Evolutionary conservation across 2,888 invertebrate genomes (phyloP).

Genomic region (Phragmatobia fuliginosa): DNA sequence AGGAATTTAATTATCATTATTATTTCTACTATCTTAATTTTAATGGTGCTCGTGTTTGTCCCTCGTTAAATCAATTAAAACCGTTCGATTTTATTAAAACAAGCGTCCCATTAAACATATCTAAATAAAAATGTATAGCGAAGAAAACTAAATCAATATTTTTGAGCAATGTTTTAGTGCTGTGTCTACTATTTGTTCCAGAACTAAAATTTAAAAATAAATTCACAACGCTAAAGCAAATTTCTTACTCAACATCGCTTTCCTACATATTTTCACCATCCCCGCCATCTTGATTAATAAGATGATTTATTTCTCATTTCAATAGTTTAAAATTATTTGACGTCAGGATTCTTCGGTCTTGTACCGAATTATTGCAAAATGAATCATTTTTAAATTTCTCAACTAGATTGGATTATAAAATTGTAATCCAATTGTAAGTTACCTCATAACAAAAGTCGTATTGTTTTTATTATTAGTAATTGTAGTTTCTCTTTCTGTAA

Average conservation of each 20-base stretch:
- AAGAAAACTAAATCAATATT: slow-evolving; percentile 58
- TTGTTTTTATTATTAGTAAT: background rate
- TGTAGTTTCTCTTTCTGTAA: background rate
- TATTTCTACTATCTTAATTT: slow-evolving; percentile 38
- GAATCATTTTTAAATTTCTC: background rate
- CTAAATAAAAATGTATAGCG: slow-evolving; percentile 61
- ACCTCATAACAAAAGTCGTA: background rate
- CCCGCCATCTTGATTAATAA: slow-evolving; percentile 26
- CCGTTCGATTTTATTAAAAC: slow-evolving; percentile 40
- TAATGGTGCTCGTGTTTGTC: slow-evolving; percentile 57
- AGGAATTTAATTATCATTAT: slow-evolving; percentile 53
- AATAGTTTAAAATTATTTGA: slow-evolving; percentile 37
- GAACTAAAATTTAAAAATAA: slow-evolving; percentile 55
- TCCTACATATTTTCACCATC: slow-evolving; percentile 22
- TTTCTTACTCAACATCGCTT: slow-evolving; percentile 37
- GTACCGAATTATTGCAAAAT: background rate
- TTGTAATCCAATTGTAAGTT: background rate
- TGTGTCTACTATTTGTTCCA: slow-evolving; percentile 67
- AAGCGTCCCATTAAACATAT: slow-evolving; percentile 59
- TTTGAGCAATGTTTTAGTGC: slow-evolving; percentile 71
- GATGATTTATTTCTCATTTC: background rate
- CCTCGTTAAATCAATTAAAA: slow-evolving; percentile 53
- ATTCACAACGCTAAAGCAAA: slow-evolving; percentile 49
- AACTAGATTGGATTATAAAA: background rate
- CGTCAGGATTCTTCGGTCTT: background rate